A percentile compares a stretch with the other conserved stretches of the same genome.
Evolutionary conservation across 2,113 vertebrate species (phyloP).

Genomic region (Pterophyllum scalare): DNA sequence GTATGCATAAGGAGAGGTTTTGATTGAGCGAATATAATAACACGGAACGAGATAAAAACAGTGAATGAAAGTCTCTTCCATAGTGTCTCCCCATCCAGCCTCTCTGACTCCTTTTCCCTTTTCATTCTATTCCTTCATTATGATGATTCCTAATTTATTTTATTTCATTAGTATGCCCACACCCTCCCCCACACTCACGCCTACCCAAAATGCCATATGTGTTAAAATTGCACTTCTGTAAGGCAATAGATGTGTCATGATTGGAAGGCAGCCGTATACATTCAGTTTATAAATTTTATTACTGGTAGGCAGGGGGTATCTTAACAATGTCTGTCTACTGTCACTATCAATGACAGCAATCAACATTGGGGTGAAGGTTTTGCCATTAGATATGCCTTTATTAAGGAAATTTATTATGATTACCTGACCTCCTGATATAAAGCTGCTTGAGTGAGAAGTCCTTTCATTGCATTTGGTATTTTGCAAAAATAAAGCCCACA

Average conservation of each 20-base stretch:
- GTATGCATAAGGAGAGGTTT: conserved; percentile 72
- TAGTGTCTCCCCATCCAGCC: conserved; percentile 61
- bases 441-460: conserved; percentile 17
- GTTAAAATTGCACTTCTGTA: conserved; percentile 68
- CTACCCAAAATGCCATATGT: conserved; percentile 65
- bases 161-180: conserved; percentile 59
- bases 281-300: conserved; percentile 74
- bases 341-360: conserved; percentile 70
- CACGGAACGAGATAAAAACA: conserved; percentile 77
- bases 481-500: conserved; percentile 1
- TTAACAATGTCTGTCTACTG: conserved; percentile 41
- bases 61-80: conserved; percentile 74
- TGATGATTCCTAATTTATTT: conserved; percentile 71
- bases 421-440: conserved; percentile 36
- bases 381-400: conserved; percentile 73
- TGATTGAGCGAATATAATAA: conserved; percentile 82
- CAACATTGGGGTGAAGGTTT: conserved; percentile 53
- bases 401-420: conserved; percentile 70
- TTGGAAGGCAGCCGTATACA: conserved; percentile 68
- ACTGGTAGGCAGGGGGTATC: conserved; percentile 69
- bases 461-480: conserved; percentile 20
- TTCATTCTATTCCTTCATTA: conserved; percentile 63
- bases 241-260: conserved; percentile 71
- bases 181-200: conserved; percentile 1
- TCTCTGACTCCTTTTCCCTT: neutral